These are phyloP conservation scores for Serinus canaria DNA, from an alignment of 2,113 vertebrate genomes.

Conservation along the genomic window DNA sequence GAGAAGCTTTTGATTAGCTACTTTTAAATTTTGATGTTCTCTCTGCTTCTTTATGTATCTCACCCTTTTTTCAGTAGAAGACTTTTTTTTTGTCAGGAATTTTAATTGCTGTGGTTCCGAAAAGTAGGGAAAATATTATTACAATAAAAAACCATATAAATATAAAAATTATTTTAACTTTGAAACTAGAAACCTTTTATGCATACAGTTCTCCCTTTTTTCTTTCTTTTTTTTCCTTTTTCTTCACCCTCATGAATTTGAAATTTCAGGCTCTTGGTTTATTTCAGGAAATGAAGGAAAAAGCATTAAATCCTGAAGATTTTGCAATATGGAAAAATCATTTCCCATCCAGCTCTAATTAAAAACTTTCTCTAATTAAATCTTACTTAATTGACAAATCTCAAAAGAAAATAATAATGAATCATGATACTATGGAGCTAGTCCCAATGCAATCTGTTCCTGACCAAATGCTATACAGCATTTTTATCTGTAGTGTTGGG, in stretches of 20 bases:
- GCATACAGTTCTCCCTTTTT: background rate
- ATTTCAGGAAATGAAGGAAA: background rate
- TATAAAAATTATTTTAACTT: background rate
- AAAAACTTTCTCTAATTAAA: slow-evolving; percentile 43
- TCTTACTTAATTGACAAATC: slow-evolving; percentile 26
- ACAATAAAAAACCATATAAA: background rate
- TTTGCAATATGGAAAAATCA: background rate
- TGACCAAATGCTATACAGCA: slow-evolving; percentile 34
- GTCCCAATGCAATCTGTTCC: slow-evolving; percentile 48
- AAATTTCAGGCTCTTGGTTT: background rate
- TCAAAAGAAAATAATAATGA: slow-evolving; percentile 18
- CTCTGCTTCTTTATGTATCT: background rate
- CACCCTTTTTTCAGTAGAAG: background rate
- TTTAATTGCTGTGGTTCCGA: background rate
- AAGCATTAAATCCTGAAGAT: background rate
- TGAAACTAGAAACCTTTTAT: background rate
- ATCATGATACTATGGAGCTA: background rate
- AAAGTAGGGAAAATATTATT: background rate
- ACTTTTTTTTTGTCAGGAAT: background rate
- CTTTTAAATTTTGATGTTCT: background rate
- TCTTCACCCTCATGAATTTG: background rate
- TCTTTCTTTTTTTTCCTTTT: background rate
- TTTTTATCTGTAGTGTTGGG: background rate
- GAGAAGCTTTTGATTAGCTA: background rate
- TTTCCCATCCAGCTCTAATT: slow-evolving; percentile 25